Base-by-base conservation (phyloP, 2,113 vertebrate species). In the Oxyura jamaicensis region DNA sequence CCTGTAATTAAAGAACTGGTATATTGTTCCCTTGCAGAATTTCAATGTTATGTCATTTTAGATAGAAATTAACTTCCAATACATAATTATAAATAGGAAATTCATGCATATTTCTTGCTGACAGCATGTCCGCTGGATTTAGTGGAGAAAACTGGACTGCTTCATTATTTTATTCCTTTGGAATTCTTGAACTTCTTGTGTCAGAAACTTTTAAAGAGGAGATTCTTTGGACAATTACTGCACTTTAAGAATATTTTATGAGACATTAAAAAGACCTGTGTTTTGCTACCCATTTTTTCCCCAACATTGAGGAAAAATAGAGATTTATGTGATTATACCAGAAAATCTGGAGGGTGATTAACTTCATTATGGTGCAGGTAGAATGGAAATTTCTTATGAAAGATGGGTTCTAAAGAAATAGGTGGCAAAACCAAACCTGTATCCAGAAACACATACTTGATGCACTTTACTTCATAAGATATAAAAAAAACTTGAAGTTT, bases 401-500 rank as follows among this genome's bases (percentile, higher is more conserved):
- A 26, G 2, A 4, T 4, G 8, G 7, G 11, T 50, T 96, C 87
- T 62, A 55, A 73, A 68, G 39, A 72, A 72, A 29, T 39, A 74
- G 2, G 5, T 58, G n/a, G 50, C 48, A 91, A 76, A 86, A 6
- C 4, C 35, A 80, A 72, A 68, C 16, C 59, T n/a, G 10, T 8
- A 50, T 42, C 39, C 28, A 28, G 73, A 72, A 46, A 41, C 11
- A 13, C 0, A 4, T 59, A 39, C 29, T 62, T 67, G 42, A 91
- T 58, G 29, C n/a, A 42, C 69, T 65, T 22, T 68, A 18, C 21
- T 79, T 86, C 58, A 42, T 20, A 33, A 81, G 17, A 39, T 35
- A 13, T 25, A 76, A 18, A 39, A 94, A 94, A 23, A 2, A 39
- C 22, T 44, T 95, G 9, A 96, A 96, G 96, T 98, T 96, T 97